These are phyloP conservation scores for Crypturellus undulatus DNA, from an alignment of 2,113 vertebrate genomes.

Conservation along the genomic window DNA sequence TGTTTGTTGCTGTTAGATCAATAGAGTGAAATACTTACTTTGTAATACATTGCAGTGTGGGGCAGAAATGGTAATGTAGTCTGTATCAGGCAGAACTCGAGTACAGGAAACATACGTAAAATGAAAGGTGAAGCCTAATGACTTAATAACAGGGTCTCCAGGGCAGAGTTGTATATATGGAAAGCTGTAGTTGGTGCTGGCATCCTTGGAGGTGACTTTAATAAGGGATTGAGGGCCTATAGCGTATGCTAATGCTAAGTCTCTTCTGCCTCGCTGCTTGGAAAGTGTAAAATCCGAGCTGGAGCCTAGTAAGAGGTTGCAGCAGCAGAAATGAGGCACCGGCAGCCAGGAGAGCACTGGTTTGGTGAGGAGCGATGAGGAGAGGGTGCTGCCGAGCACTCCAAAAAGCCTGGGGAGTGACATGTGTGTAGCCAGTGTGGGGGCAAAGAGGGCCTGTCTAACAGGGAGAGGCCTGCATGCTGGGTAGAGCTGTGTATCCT, in stretches of 20 bases:
- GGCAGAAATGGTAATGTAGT: not conserved
- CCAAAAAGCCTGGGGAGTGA: not conserved
- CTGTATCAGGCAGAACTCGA: conserved; percentile 7
- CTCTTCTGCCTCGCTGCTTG: not conserved
- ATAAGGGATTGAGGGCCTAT: not conserved
- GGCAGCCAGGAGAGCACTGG: not conserved
- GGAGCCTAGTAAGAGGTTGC: not conserved
- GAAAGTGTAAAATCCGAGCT: not conserved
- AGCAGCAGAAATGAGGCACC: not conserved
- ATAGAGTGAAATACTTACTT: not conserved
- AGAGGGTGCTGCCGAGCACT: not conserved
- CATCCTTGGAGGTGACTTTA: conserved; percentile 31
- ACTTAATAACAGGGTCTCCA: conserved; percentile 24
- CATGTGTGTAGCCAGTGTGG: not conserved
- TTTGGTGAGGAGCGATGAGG: not conserved
- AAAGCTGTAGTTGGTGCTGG: conserved; percentile 43
- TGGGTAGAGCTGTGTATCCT: conserved; percentile 17
- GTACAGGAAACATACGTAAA: conserved; percentile 14
- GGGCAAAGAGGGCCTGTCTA: not conserved
- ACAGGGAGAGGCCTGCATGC: not conserved
- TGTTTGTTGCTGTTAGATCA: not conserved
- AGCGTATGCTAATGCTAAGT: not conserved
- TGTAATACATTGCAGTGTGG: not conserved
- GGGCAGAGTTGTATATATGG: not conserved
- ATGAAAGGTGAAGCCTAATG: conserved; percentile 37